A percentile compares a stretch with the other conserved stretches of the same genome.
Conservation (phyloP, 92 coral and sea anemone genomes). For the Zoanthus solanderi region DNA sequence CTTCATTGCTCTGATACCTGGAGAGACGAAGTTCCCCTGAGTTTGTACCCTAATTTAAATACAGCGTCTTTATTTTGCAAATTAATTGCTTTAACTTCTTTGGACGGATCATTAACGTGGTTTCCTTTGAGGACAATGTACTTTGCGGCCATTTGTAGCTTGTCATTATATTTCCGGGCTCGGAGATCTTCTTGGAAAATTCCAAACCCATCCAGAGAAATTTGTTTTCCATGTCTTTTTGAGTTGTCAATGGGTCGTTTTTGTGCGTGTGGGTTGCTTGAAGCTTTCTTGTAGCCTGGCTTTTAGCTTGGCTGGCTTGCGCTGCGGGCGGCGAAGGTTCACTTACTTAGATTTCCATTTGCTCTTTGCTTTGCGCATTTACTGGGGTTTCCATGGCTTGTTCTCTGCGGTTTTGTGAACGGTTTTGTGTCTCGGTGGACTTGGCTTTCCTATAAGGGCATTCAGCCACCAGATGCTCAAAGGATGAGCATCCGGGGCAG, state of each 20-base stretch:
- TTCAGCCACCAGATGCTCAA: neutral
- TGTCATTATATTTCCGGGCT: neutral
- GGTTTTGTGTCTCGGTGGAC: neutral
- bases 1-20: no score
- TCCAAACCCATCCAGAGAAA: neutral
- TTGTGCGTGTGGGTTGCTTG: neutral
- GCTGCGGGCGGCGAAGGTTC: neutral
- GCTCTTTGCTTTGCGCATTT: no score
- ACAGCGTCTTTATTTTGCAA: neutral
- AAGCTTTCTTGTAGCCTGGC: neutral
- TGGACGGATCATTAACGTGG: neutral
- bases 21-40: neutral
- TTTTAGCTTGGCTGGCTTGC: neutral
- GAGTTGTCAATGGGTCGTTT: neutral
- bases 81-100: neutral
- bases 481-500: neutral
- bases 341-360: neutral
- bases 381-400: neutral
- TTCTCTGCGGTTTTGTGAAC: neutral
- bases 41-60: neutral
- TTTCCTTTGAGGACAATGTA: neutral
- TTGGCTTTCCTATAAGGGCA: constrained; percentile 6
- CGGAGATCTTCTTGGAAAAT: neutral
- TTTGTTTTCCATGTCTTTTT: neutral
- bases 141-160: neutral